Base-by-base conservation (phyloP, 2,113 vertebrate species). In the Ascaphus truei region DNA sequence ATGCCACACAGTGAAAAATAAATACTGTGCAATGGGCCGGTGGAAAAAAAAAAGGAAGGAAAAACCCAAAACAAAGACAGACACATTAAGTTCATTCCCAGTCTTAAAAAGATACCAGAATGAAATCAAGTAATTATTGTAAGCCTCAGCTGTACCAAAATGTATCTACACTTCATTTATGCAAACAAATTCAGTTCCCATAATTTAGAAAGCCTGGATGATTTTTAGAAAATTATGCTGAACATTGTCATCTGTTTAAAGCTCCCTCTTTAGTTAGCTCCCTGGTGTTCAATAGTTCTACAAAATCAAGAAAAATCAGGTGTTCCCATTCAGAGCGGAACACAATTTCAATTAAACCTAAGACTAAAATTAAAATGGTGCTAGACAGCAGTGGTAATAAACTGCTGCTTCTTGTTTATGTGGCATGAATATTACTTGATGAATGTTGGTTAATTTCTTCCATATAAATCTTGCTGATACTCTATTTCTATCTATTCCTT, bases 91-190 rank as follows among this genome's bases (percentile, higher is more conserved):
- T 59, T n/a, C 13, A 30, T 27, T 33, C 7, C 18, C 16, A 33
- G 23, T 31, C 20, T 68, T 31, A 69, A 48, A 68, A 50, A 58
- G n/a, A 47, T 26, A 50, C 31, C 29, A 52, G 73, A 77, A 80
- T 78, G 72, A 82, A 65, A 78, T 57, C 9, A 22, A 10, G 16
- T 72, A 78, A 80, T 83, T 83, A 77, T 33, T 36, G 73, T 37
- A 77, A 30, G 67, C 63, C 30, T 73, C 71, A 73, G 45, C 51
- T 22, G 77, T 74, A 73, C 8, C 55, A 62, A 55, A 67, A 76
- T 82, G 77, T 78, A 77, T 57, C 72, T 63, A 55, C 69, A 78
- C 75, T 73, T 68, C 58, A 81, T 73, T 81, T 80, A 74, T 31
- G 66, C 1, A 76, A 80, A 81, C 51, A 79, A 77, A 80, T 84